Conservation (phyloP, 2,888 invertebrate genomes). For the Sepioteuthis lessoniana region DNA sequence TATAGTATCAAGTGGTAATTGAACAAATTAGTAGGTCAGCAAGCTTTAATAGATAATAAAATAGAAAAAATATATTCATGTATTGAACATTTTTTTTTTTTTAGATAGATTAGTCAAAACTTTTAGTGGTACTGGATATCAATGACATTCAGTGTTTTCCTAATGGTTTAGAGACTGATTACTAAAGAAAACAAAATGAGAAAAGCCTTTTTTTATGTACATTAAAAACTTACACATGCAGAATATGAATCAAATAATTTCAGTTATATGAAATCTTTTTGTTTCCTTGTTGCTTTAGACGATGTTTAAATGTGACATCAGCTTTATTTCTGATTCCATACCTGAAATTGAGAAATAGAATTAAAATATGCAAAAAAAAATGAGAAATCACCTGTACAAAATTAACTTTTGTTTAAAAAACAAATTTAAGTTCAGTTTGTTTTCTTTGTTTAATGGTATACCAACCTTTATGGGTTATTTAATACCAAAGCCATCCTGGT, state of each 20-base stretch:
- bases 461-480: too few species aligned
- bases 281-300: slow-evolving; percentile 73
- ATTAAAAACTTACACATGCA: background rate
- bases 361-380: background rate
- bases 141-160: too few species aligned
- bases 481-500: too few species aligned
- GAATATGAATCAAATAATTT: background rate
- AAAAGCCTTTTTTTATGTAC: background rate
- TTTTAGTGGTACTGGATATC: too few species aligned
- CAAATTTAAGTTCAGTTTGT: background rate
- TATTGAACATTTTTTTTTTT: too few species aligned
- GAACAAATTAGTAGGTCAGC: too few species aligned
- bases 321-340: slow-evolving; percentile 84
- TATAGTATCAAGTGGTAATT: too few species aligned
- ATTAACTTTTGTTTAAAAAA: background rate
- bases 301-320: slow-evolving; percentile 83
- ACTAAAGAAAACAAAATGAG: background rate
- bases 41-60: too few species aligned
- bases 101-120: too few species aligned
- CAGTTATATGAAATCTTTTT: background rate
- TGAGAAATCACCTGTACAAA: background rate
- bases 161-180: too few species aligned
- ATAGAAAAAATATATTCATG: too few species aligned
- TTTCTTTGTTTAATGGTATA: too few species aligned
- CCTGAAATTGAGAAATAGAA: slow-evolving; percentile 55